A percentile compares a stretch with the other conserved stretches of the same genome.
phyloP scores from a whole-genome alignment of 2,888 invertebrate species.

The Cheilosia variabilis region DNA sequence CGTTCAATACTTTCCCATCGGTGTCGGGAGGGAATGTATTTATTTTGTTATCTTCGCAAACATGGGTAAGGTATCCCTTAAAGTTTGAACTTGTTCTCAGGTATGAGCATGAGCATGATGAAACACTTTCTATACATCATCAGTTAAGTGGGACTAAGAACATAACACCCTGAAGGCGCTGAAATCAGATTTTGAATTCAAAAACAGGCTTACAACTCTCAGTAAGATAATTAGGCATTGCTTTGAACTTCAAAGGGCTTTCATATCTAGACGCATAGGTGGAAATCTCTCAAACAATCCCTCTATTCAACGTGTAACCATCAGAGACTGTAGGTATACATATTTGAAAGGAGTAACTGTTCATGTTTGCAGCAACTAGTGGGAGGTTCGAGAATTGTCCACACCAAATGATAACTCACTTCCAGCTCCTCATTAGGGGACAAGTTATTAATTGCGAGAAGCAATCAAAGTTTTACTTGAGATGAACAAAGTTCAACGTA shows the following conservation, averaged over 20 bases:
- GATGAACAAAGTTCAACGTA: constrained; percentile 19
- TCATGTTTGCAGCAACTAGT: not conserved
- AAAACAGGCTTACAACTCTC: constrained; percentile 3
- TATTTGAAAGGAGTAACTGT: not conserved
- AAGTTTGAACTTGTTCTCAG: too few relatives aligned
- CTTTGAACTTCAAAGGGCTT: constrained; percentile 21
- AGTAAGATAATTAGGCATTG: not conserved
- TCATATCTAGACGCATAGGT: not conserved
- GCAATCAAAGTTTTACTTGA: constrained; percentile 61
- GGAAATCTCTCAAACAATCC: not conserved
- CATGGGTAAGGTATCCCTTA: too few relatives aligned
- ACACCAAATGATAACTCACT: constrained; percentile 14
- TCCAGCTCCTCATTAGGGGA: constrained; percentile 45
- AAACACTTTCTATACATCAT: not conserved
- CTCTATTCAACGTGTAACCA: too few relatives aligned
- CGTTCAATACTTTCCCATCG: constrained; percentile 12
- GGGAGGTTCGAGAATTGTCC: not conserved
- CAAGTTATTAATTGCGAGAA: constrained; percentile 57
- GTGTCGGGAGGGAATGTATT: not conserved
- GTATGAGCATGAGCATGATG: too few relatives aligned
- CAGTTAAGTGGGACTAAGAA: constrained; percentile 27
- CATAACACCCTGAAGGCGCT: constrained; percentile 1
- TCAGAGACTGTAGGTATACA: not conserved
- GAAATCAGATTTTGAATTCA: constrained; percentile 8
- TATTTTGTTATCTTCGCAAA: not conserved